Percentiles rank a stretch among this genome's conserved stretches.
Evolutionary conservation across 2,113 vertebrate genomes (phyloP).

Genomic region (Chloropsis cyanopogon): DNA sequence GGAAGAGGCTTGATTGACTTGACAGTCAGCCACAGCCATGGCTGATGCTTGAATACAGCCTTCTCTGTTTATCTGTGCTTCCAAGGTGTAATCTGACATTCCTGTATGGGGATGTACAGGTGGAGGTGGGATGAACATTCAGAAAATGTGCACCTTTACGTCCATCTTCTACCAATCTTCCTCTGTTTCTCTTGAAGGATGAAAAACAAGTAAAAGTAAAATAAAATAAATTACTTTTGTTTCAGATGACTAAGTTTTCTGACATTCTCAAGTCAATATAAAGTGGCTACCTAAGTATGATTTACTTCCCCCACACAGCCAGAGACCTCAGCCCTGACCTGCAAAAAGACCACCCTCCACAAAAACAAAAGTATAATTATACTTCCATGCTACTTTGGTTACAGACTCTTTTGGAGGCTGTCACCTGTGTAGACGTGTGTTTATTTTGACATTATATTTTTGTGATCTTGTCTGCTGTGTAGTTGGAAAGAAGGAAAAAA

Average conservation of each 20-base stretch:
- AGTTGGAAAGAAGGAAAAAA: not conserved
- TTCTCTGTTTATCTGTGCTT: not conserved
- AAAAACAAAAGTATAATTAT: conserved; percentile 1
- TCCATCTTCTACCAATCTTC: not conserved
- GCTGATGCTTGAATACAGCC: not conserved
- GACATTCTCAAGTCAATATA: not conserved
- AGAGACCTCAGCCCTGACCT: not conserved
- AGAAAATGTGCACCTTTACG: not conserved
- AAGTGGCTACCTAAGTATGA: not conserved
- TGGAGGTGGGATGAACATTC: not conserved
- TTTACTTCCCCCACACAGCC: not conserved
- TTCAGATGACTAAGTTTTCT: not conserved
- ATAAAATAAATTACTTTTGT: not conserved
- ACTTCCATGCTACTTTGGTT: not conserved
- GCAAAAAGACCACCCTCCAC: not conserved
- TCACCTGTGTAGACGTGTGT: not conserved
- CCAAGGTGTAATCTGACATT: not conserved
- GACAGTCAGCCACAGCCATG: not conserved
- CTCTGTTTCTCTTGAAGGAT: not conserved
- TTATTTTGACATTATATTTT: conserved; percentile 49
- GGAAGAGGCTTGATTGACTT: not conserved
- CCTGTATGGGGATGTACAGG: not conserved
- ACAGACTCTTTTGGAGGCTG: not conserved
- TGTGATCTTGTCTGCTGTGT: conserved; percentile 3
- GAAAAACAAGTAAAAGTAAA: not conserved